A percentile compares a stretch with the other conserved stretches of the same genome.
Evolutionary conservation across 2,888 invertebrate genomes (phyloP).

Genomic region (Therioaphis trifolii): DNA sequence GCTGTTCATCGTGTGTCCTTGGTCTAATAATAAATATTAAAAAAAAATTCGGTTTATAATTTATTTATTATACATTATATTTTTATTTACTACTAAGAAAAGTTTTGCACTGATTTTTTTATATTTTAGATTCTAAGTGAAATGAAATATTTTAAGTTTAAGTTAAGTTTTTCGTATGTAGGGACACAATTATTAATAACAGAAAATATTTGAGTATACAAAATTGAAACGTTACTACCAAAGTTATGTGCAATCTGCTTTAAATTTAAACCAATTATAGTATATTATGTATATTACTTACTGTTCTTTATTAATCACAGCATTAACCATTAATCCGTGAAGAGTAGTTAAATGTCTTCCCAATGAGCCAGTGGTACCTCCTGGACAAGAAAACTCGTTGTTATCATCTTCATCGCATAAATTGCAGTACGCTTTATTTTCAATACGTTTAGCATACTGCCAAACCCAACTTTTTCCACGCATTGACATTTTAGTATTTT

Average conservation of each 20-base stretch:
- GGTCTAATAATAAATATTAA: too few species aligned
- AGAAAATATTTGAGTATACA: neutral
- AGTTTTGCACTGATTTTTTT: constrained; percentile 12
- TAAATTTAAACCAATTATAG: constrained; percentile 22
- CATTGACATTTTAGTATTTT: too few species aligned
- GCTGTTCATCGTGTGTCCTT: neutral
- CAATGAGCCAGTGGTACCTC: too few species aligned
- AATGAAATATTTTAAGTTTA: neutral
- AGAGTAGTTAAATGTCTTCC: too few species aligned
- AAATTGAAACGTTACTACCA: too few species aligned
- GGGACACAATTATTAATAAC: constrained; percentile 2
- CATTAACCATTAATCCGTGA: too few species aligned
- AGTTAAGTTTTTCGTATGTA: constrained; percentile 5
- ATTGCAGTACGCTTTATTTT: too few species aligned
- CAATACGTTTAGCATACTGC: too few species aligned
- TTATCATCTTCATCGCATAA: too few species aligned
- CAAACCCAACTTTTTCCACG: too few species aligned
- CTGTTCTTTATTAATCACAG: constrained; percentile 23
- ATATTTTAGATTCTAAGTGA: constrained; percentile 9
- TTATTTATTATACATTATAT: neutral
- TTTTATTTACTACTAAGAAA: neutral
- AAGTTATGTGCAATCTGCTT: constrained; percentile 23
- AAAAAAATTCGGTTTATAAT: too few species aligned
- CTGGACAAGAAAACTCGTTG: too few species aligned
- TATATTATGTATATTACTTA: constrained; percentile 16